phyloP scores from a whole-genome alignment of 2,888 invertebrate genomes.

The Eudasyphora cyanicolor region DNA sequence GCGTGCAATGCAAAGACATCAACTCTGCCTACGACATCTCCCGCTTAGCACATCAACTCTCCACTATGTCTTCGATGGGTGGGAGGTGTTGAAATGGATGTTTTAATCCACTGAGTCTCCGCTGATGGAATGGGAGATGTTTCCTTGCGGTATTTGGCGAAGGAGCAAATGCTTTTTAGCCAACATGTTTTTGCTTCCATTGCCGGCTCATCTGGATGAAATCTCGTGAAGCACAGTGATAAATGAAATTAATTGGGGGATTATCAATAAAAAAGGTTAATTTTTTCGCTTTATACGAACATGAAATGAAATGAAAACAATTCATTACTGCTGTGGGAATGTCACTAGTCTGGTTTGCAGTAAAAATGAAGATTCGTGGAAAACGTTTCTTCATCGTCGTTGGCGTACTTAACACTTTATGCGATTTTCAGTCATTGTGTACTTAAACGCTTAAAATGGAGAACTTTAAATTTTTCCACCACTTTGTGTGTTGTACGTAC shows the following conservation, averaged over 20 bases:
- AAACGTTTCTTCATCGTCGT: not conserved
- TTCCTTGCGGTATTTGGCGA: conserved; percentile 32
- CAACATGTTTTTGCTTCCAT: conserved; percentile 42
- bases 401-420: not conserved
- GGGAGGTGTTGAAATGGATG: conserved; percentile 49
- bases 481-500: not conserved
- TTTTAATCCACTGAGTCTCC: conserved; percentile 14
- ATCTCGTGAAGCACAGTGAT: conserved; percentile 35
- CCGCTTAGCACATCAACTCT: not conserved
- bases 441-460: not conserved
- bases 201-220: conserved; percentile 4
- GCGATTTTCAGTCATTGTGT: not conserved
- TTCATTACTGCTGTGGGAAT: not conserved
- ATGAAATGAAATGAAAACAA: conserved; percentile 23
- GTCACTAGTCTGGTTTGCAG: not conserved
- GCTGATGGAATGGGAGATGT: not conserved
- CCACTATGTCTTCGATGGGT: too few relatives aligned
- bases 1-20: not conserved
- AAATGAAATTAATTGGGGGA: conserved; percentile 56
- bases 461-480: not conserved
- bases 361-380: too few relatives aligned
- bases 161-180: conserved; percentile 58
- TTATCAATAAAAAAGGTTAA: conserved; percentile 56
- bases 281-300: not conserved
- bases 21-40: not conserved